A percentile compares a stretch with the other conserved stretches of the same genome.
These are phyloP conservation scores for Apomyelois bistriatella DNA, from an alignment of 2,888 invertebrate species.

Conservation along the genomic window DNA sequence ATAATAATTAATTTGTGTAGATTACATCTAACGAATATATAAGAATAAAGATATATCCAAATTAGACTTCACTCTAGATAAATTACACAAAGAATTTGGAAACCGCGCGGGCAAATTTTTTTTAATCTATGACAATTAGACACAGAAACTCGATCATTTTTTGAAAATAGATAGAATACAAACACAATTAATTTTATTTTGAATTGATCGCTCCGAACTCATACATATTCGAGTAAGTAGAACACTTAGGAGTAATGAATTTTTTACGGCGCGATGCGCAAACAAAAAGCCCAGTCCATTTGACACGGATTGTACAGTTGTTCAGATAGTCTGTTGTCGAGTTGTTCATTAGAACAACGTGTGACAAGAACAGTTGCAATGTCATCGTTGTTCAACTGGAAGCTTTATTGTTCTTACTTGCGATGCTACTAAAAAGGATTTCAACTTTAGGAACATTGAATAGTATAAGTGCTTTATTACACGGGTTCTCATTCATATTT, in stretches of 20 bases:
- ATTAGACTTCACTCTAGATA: no score
- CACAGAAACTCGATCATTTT: no score
- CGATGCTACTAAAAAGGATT: conserved; percentile 16
- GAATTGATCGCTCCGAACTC: no score
- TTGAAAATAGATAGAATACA: no score
- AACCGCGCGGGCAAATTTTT: no score
- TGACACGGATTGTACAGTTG: conserved; percentile 37
- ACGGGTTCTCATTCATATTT: not conserved
- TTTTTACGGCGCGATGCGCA: conserved; percentile 16
- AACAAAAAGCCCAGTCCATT: conserved; percentile 28
- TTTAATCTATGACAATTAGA: no score
- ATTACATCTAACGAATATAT: no score
- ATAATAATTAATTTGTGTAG: no score
- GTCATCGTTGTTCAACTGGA: conserved; percentile 30
- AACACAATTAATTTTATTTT: no score
- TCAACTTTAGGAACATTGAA: conserved; percentile 15
- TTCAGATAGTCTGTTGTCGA: conserved; percentile 22
- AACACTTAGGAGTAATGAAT: not conserved
- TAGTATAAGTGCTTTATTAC: not conserved
- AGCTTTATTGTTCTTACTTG: conserved; percentile 31
- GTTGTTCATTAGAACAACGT: conserved; percentile 39
- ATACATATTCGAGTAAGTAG: not conserved
- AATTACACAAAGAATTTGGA: no score
- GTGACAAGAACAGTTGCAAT: conserved; percentile 38
- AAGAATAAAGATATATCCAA: no score